Base-by-base conservation (phyloP, 1,140 invertebrate species). In the Eumaeus atala region DNA sequence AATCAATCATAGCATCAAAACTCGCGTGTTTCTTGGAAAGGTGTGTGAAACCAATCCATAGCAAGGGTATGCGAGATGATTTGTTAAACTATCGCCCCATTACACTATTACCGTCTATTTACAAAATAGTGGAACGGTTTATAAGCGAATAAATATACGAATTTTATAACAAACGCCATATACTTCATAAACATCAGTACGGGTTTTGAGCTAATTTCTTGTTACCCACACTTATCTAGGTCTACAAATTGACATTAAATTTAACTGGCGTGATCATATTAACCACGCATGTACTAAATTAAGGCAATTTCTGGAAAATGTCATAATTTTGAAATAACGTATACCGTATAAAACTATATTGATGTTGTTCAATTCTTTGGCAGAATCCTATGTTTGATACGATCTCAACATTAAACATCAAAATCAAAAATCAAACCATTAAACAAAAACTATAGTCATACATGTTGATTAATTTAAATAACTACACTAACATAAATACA, bases 71-170 rank as follows among this genome's bases (percentile, higher is more conserved):
- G n/a, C n/a, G n/a, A n/a, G n/a, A n/a, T n/a, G n/a, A n/a, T n/a
- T n/a, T 7, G 65, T 70, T 35, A 70, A 65, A 9, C 34, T 68
- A 8, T 47, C 68, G 1, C 68, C 67, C 0, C 38, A 50, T 3
- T 62, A 65, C 16, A 59, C 70, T 56, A 68, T 70, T 58, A 67
- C 67, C n/a, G 64, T 64, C 5, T 66, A 70, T 55, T 69, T 64
- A 55, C 62, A 28, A 50, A n/a, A 69, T 9, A 40, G 63, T 49
- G 18, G 62, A 9, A 62, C n/a, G n/a, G n/a, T n/a, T n/a, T n/a
- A n/a, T n/a, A n/a, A n/a, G n/a, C n/a, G n/a, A n/a, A n/a, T n/a
- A 69, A 58, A 72, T 72, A 12, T 56, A 68, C 44, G 48, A 35
- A 5, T 68, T 64, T 53, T 68, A 55, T 63, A 58, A 53, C 11